Evolutionary conservation across 1,140 invertebrate species (phyloP).

Genomic region (Conus betulinus): DNA sequence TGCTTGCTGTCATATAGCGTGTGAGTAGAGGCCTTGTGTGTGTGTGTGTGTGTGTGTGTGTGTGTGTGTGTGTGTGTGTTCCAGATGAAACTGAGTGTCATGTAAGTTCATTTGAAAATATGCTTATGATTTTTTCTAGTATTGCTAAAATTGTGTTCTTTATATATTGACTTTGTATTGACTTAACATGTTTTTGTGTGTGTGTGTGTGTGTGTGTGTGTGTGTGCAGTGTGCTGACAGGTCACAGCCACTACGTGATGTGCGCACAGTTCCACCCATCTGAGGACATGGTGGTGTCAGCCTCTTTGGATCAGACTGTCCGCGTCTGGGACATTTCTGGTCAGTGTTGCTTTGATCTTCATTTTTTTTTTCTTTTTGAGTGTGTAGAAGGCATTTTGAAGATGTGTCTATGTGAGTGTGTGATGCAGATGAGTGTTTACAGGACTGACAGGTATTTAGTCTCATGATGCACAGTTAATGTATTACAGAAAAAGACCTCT

Average conservation of each 20-base stretch:
- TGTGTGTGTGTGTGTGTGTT: background rate
- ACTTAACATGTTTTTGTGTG: background rate
- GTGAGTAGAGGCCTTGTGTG: too few relatives aligned
- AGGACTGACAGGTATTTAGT: too few relatives aligned
- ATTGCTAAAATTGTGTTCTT: background rate
- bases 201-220: background rate
- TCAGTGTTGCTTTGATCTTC: conserved; percentile 29
- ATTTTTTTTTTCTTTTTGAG: too few relatives aligned
- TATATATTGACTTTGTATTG: background rate
- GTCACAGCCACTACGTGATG: conserved; percentile 99
- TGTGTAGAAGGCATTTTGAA: too few relatives aligned
- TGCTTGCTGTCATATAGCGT: too few relatives aligned
- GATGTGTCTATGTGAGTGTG: too few relatives aligned
- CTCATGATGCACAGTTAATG: too few relatives aligned
- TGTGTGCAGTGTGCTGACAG: conserved; percentile 77
- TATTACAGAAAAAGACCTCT: too few relatives aligned
- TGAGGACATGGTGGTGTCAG: conserved; percentile 98
- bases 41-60: too few relatives aligned
- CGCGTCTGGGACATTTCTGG: conserved; percentile 99
- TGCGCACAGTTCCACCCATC: conserved; percentile 98
- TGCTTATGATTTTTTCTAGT: too few relatives aligned
- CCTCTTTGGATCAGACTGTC: conserved; percentile 98
- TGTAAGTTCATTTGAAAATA: too few relatives aligned
- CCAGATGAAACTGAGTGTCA: background rate
- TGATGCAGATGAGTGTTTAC: too few relatives aligned